Evolutionary conservation across 92 coral and sea anemone species (phyloP).

Genomic region (Virgularia gustaviana): DNA sequence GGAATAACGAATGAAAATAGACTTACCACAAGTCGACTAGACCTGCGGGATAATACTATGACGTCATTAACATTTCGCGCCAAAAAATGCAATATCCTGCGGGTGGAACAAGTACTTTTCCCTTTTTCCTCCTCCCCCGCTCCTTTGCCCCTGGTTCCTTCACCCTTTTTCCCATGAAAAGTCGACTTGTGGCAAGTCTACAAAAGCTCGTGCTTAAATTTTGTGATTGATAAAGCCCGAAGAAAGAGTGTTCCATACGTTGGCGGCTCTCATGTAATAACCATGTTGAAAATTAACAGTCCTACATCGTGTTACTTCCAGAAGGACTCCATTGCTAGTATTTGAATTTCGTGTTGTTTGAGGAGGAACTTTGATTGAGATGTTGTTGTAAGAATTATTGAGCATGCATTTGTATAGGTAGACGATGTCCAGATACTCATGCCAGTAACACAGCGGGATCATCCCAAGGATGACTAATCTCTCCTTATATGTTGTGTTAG

Average conservation of each 20-base stretch:
- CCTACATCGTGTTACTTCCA: constrained; percentile 30
- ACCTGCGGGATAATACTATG: too few relatives aligned
- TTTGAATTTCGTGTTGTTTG: constrained; percentile 38
- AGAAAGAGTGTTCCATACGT: constrained; percentile 43
- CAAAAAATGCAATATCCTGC: too few relatives aligned
- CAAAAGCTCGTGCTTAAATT: neutral
- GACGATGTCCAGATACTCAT: constrained; percentile 48
- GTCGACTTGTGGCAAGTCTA: too few relatives aligned
- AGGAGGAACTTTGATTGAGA: constrained; percentile 1
- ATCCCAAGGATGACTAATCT: constrained; percentile 25
- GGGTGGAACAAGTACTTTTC: too few relatives aligned
- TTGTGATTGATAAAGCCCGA: constrained; percentile 25
- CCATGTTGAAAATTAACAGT: constrained; percentile 41
- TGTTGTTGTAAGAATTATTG: constrained; percentile 4
- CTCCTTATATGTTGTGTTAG: constrained; percentile 36
- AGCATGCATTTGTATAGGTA: constrained; percentile 27
- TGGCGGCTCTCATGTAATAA: constrained; percentile 46
- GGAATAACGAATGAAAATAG: too few relatives aligned
- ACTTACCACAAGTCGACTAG: too few relatives aligned
- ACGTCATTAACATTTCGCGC: too few relatives aligned
- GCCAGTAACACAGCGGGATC: constrained; percentile 49
- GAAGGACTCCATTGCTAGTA: constrained; percentile 16
- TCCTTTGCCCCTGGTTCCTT: too few relatives aligned
- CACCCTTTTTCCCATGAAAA: too few relatives aligned
- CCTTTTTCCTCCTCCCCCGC: too few relatives aligned